Conservation (phyloP, 2,797 vertebrate genomes). For the Aselliscus stoliczkanus region DNA sequence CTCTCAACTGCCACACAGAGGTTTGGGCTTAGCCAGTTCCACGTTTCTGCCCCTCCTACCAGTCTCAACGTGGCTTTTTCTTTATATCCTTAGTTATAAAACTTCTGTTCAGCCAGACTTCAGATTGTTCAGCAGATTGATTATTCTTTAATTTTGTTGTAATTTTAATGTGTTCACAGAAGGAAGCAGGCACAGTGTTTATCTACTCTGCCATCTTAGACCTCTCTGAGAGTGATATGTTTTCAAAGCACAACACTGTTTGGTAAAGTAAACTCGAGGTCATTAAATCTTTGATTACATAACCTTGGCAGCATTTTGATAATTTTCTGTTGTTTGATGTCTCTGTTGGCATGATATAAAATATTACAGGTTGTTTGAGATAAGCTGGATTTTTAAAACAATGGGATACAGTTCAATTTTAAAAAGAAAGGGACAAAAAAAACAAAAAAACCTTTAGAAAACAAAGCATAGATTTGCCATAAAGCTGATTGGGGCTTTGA, state of each 20-base stretch:
- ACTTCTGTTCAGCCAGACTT: no score
- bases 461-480: background rate
- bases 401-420: background rate
- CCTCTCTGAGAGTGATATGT: background rate
- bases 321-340: constrained; percentile 59
- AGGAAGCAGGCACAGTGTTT: no score
- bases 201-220: no score
- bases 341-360: constrained; percentile 55
- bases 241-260: background rate
- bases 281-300: constrained; percentile 53
- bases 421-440: background rate
- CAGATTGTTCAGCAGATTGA: no score
- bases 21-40: no score
- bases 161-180: no score
- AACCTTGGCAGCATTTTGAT: constrained; percentile 41
- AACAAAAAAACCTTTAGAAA: background rate
- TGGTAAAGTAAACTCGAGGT: constrained; percentile 22
- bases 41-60: no score
- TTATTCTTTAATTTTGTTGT: no score
- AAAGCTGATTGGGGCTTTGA: background rate
- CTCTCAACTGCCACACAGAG: no score
- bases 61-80: no score
- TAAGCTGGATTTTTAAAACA: background rate
- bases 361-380: constrained; percentile 43
- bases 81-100: no score